Evolutionary conservation across 2,113 vertebrate species (phyloP), one percentile per base, ranked within the genome.

Genomic region (Thamnaconus septentrionalis): DNA sequence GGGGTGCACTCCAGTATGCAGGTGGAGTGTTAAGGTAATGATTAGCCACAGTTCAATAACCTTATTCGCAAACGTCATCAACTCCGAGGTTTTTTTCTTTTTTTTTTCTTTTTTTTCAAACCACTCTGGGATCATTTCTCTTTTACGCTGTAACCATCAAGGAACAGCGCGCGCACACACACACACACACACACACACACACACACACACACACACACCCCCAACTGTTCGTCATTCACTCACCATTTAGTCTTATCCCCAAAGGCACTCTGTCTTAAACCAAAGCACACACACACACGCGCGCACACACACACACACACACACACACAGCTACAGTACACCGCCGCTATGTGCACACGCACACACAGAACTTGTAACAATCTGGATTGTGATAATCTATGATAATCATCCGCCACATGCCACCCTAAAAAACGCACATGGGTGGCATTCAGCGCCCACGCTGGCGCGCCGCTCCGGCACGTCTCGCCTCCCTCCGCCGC

Each of bases 1-100:
- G 84, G 92, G 91, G 93, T 92, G 92, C 92, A 91, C 92, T 94
- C 94, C 95, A 98, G 94, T 91, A 99, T 99, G 97, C 96, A 93
- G 94, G 91, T 94, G 91, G 94, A 90, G 92, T 96, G 93, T 93
- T 96, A 94, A 48, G 5, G 7, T 9, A 3, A 48, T 8, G 47
- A 48, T 31, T 31, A 31, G 18, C 18, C 18, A 31, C 18, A 31
- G 18, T 31, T 31, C 18, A 31, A 31, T 1, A 31, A 31, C 18
- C 18, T 31, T 31, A 31, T 31, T 31, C 18, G 18, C 18, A 31
- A 31, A 31, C 18, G 18, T 31, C 18, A 31, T 31, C 47, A 48
- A 48, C 11, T 48, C 8, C 47, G 4, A 10, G 47, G 47, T 48
- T 48, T 31, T 31, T 31, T 31, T 31, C 1, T 31, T 31, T 31